These are phyloP conservation scores for Metaphire vulgaris DNA, from an alignment of 1,140 invertebrate species.

Conservation along the genomic window DNA sequence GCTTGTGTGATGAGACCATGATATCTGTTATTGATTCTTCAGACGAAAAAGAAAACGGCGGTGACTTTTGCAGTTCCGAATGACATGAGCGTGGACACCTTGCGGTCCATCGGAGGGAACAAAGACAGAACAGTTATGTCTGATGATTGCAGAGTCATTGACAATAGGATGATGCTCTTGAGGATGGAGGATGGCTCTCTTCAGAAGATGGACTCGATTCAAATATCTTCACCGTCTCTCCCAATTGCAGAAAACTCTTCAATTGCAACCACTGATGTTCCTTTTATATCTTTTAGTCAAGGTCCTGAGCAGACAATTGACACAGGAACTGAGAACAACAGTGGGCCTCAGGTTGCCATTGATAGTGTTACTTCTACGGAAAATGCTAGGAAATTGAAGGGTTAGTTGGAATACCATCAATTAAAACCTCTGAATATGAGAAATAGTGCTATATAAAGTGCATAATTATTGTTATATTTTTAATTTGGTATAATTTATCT, in stretches of 20 bases:
- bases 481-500: too few relatives aligned
- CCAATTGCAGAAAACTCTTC: not conserved
- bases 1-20: too few relatives aligned
- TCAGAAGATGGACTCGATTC: conserved; percentile 38
- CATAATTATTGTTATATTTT: too few relatives aligned
- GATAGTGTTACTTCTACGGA: not conserved
- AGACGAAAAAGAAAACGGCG: conserved; percentile 52
- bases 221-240: conserved; percentile 7
- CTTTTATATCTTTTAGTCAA: not conserved
- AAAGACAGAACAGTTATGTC: conserved; percentile 26
- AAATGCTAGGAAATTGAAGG: not conserved
- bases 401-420: too few relatives aligned
- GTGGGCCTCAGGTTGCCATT: not conserved
- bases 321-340: not conserved
- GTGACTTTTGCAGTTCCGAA: conserved; percentile 79
- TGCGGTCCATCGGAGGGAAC: conserved; percentile 7
- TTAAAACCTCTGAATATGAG: too few relatives aligned
- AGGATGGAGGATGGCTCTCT: conserved; percentile 57
- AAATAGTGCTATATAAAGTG: too few relatives aligned
- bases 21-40: too few relatives aligned
- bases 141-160: conserved; percentile 65
- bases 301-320: not conserved
- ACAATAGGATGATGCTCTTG: conserved; percentile 76
- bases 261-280: too few relatives aligned
- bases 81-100: conserved; percentile 54